Evolutionary conservation across 2,888 invertebrate species (phyloP).

Genomic region (Microlaimidae sp.): DNA sequence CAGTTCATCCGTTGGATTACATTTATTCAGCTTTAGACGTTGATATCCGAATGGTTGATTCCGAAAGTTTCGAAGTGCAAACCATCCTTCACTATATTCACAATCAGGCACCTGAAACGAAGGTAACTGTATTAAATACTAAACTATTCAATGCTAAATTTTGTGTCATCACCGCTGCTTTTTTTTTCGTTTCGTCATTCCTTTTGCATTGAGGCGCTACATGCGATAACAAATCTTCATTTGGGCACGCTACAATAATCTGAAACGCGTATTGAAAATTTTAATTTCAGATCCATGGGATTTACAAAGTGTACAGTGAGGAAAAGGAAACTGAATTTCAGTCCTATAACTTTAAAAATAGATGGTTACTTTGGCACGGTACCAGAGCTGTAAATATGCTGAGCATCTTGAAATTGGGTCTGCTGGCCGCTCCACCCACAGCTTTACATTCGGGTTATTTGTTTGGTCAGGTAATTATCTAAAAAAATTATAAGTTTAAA

Average conservation of each 20-base stretch:
- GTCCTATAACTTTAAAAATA: slow-evolving; percentile 16
- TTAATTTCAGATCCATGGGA: too few species aligned
- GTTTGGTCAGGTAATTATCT: slow-evolving; percentile 38
- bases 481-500: too few species aligned
- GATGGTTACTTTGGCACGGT: slow-evolving; percentile 42
- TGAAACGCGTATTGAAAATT: too few species aligned
- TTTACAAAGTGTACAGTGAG: too few species aligned
- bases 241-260: too few species aligned
- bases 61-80: slow-evolving; percentile 39
- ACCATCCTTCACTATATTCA: slow-evolving; percentile 42
- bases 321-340: too few species aligned
- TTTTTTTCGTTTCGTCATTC: too few species aligned
- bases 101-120: slow-evolving; percentile 18
- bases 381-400: slow-evolving; percentile 41
- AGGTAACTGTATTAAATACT: too few species aligned
- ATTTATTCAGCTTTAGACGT: slow-evolving; percentile 36
- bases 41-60: slow-evolving; percentile 33
- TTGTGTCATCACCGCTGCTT: too few species aligned
- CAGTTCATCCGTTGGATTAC: slow-evolving; percentile 22
- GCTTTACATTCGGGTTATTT: slow-evolving; percentile 37
- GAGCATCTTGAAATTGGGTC: slow-evolving; percentile 41
- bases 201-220: too few species aligned
- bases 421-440: slow-evolving; percentile 40
- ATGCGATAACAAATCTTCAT: too few species aligned
- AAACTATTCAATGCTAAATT: too few species aligned